These are phyloP conservation scores for Orthosia gothica DNA, from an alignment of 2,888 invertebrate species.

Conservation along the genomic window DNA sequence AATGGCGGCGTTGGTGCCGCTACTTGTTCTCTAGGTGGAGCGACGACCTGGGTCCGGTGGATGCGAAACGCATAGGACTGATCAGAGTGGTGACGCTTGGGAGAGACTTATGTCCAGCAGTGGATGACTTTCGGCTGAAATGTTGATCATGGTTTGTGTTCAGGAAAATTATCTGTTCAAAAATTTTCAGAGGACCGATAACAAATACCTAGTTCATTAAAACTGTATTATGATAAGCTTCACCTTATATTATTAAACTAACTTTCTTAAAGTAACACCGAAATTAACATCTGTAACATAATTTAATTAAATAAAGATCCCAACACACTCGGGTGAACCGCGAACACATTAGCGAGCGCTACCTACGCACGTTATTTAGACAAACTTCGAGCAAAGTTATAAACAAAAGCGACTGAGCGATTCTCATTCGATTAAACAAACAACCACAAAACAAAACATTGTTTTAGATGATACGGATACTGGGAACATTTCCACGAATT, in stretches of 20 bases:
- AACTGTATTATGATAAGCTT: conserved; percentile 20
- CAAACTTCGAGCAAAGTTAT: conserved; percentile 54
- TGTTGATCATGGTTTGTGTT: not conserved
- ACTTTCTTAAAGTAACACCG: conserved; percentile 20
- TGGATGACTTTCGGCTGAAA: no score
- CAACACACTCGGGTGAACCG: conserved; percentile 33
- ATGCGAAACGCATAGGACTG: no score
- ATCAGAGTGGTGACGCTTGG: no score
- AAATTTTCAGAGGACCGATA: not conserved
- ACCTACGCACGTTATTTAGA: conserved; percentile 39
- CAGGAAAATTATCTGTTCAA: not conserved
- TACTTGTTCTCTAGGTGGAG: no score
- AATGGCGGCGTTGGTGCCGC: no score
- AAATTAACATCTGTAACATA: conserved; percentile 39
- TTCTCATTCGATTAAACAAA: conserved; percentile 63
- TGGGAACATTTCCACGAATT: conserved; percentile 41
- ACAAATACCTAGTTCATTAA: conserved; percentile 28
- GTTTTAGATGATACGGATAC: conserved; percentile 55
- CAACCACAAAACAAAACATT: conserved; percentile 52
- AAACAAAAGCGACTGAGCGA: conserved; percentile 53
- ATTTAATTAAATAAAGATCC: conserved; percentile 48
- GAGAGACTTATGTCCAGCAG: no score
- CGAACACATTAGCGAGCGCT: conserved; percentile 39
- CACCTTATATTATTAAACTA: conserved; percentile 5
- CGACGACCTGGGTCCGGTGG: no score